Conservation (phyloP, 2,113 vertebrate genomes). For the Larimichthys crocea region DNA sequence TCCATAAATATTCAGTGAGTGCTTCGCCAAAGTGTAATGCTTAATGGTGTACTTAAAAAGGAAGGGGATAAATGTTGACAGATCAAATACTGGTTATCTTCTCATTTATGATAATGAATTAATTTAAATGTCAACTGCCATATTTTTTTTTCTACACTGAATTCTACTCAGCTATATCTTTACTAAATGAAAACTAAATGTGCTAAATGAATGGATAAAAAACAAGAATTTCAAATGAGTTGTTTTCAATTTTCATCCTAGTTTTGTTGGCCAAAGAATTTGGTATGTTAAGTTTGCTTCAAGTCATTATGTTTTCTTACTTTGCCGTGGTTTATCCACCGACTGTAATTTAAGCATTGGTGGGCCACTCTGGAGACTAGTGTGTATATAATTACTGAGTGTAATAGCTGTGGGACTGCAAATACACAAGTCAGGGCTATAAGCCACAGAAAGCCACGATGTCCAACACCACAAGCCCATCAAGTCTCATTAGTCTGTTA, state of each 20-base stretch:
- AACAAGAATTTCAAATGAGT: slow-evolving; percentile 18
- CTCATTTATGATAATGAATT: not conserved
- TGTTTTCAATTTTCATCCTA: slow-evolving; percentile 6
- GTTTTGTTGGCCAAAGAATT: slow-evolving; percentile 23
- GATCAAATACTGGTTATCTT: not conserved
- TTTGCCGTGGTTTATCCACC: slow-evolving; percentile 71
- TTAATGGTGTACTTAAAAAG: not conserved
- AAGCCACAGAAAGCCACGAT: slow-evolving; percentile 54
- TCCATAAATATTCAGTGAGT: slow-evolving; percentile 21
- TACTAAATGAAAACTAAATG: not conserved
- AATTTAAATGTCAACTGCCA: not conserved
- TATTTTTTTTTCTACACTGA: not conserved
- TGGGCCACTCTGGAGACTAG: slow-evolving; percentile 57
- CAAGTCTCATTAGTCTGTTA: slow-evolving; percentile 53
- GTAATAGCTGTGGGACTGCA: slow-evolving; percentile 64
- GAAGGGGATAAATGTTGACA: not conserved
- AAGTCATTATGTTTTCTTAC: slow-evolving; percentile 52
- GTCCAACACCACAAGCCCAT: slow-evolving; percentile 52
- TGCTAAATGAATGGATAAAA: slow-evolving; percentile 3
- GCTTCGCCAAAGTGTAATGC: slow-evolving; percentile 8
- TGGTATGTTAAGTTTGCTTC: slow-evolving; percentile 44
- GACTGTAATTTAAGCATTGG: slow-evolving; percentile 73
- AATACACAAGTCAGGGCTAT: slow-evolving; percentile 57
- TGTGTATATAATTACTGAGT: slow-evolving; percentile 72
- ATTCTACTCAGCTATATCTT: not conserved